Base-by-base conservation (phyloP, 1,140 invertebrate species). In the Achroia grisella region DNA sequence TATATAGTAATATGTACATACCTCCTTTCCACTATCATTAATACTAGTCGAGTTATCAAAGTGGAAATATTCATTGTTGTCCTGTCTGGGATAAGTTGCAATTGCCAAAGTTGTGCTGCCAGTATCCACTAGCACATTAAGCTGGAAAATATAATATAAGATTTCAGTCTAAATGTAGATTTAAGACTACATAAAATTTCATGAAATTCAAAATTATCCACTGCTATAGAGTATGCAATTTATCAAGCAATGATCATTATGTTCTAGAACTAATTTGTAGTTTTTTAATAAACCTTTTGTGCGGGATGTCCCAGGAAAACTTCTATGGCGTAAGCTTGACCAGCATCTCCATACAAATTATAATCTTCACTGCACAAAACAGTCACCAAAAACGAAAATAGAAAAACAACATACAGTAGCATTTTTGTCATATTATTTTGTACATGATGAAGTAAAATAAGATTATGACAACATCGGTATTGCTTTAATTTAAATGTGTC, bases 41-140 rank as follows among this genome's bases (percentile, higher is more conserved):
- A 76, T 46, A 15, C 52, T 70, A 30, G 50, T 71, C 12, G 79
- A 81, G 30, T 78, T 76, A 15, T 64, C 56, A 30, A 52, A 41
- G 44, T 72, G 52, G 33, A 74, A 83, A 43, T 81, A 83, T 50
- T 52, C 63, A 37, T 76, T 56, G 44, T 58, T 75, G 14, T 77
- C 70, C 44, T 68, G 65, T 13, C 71, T 62, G 8, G 64, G 37
- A 59, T 74, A 69, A 9, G 77, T 71, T 37, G 80, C 80, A 44
- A 84, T 62, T 10, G 77, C 80, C 52, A 84, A 61, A 33, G 80
- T 78, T 39, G 77, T 70, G 44, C 80, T 84, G 4, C 80, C 80
- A 32, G 77, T 84, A 17, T 84, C 80, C 3, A 84, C 68, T 54
- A 84, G 51, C 0, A 84, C 54, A 66, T 63, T 67, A 3, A 84